Evolutionary conservation across 2,113 vertebrate species (phyloP), one percentile per base, ranked within the genome.

Genomic region (Micromys minutus): DNA sequence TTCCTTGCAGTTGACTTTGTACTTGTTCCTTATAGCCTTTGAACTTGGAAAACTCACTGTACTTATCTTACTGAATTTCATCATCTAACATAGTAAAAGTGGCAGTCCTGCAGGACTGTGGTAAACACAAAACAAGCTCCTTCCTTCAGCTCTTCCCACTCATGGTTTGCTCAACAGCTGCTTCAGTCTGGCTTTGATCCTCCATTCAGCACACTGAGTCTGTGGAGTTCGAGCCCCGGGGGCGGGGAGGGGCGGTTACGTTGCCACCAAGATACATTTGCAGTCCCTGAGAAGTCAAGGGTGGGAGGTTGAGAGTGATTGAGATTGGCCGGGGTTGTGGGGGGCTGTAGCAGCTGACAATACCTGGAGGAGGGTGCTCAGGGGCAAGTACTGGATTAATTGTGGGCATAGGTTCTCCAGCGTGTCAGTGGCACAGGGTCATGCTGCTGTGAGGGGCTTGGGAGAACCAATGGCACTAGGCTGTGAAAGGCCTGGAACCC

Each of bases 281-380:
- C 6, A 24, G 15, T 52, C 36, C 21, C 22, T 0, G 0, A 83
- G 69, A 52, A 39, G 45, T 34, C 17, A 52, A n/a, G 16, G 4
- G 34, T 63, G n/a, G 26, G 80, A 15, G 16, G 7, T 2, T 2
- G 5, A 22, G 45, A 22, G 34, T n/a, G n/a, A n/a, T n/a, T n/a
- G n/a, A n/a, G n/a, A n/a, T 2, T 31, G 72, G 7, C 52, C 45
- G 50, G 0, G 8, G n/a, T 13, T 4, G 26, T 52, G 72, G 69
- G 55, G 47, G 74, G 42, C 12, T 45, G 0, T 4, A 63, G 61
- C 21, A 4, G 65, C 12, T 26, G 67, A 47, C 0, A 7, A 5
- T 47, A 2, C 2, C 2, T 5, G 36, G 69, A 3, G 42, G 52
- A 12, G 26, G 21, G 39, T 2, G 0, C 0, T 8, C 13, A 13